A percentile compares a stretch with the other conserved stretches of the same genome.
These are phyloP conservation scores for Pelodytes ibericus DNA, from an alignment of 2,797 vertebrate genomes.

Conservation along the genomic window DNA sequence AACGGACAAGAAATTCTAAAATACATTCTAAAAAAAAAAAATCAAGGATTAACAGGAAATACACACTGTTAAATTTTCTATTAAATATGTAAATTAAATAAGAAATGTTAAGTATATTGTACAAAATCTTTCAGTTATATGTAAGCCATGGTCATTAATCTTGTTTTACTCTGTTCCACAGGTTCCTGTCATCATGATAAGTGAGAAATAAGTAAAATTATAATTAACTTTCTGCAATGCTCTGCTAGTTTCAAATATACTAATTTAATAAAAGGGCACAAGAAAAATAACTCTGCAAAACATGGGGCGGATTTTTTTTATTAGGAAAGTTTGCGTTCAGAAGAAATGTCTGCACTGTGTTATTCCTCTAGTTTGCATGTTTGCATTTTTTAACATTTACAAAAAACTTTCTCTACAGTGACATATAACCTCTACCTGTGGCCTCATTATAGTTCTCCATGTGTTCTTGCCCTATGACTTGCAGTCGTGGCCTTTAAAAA, in stretches of 20 bases:
- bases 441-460: too few species aligned
- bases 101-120: conserved; percentile 29
- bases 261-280: conserved; percentile 35
- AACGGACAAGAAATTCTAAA: too few species aligned
- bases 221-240: conserved; percentile 49
- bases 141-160: conserved; percentile 36
- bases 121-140: conserved; percentile 19
- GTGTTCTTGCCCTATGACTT: too few species aligned
- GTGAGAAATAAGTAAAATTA: conserved; percentile 50
- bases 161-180: conserved; percentile 41
- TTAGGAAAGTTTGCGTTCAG: not conserved
- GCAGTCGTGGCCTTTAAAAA: too few species aligned
- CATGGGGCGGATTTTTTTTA: not conserved
- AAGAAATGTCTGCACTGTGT: not conserved
- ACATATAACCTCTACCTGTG: too few species aligned
- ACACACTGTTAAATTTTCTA: too few species aligned
- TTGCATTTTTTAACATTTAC: not conserved
- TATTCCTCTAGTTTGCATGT: not conserved
- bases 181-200: conserved; percentile 44
- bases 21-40: too few species aligned
- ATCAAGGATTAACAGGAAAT: too few species aligned
- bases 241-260: conserved; percentile 41
- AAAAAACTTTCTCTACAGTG: not conserved
- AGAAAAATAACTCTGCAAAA: conserved; percentile 17
- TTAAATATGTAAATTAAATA: too few species aligned